Conservation (phyloP, 2,113 vertebrate species). For the Rissa tridactyla region DNA sequence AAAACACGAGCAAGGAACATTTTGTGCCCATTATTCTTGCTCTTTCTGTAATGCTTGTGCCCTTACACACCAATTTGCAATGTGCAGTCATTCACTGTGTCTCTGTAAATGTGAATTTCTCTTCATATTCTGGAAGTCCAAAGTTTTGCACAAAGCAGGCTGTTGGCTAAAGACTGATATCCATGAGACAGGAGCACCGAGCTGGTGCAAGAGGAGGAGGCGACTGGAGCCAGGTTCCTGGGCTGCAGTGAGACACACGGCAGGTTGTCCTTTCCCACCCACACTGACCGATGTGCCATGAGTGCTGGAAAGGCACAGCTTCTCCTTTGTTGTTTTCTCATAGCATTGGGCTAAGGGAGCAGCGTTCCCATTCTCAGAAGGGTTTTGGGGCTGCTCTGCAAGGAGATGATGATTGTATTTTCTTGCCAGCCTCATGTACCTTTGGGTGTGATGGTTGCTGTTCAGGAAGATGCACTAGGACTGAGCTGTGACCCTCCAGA, state of each 20-base stretch:
- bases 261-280: neutral
- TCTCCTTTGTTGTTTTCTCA: neutral
- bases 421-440: neutral
- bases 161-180: neutral
- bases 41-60: neutral
- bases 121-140: neutral
- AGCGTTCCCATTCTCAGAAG: neutral
- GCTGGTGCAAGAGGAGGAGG: neutral
- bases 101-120: neutral
- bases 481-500: neutral
- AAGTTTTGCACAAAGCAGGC: neutral
- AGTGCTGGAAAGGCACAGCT: neutral
- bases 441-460: neutral
- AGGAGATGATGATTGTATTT: neutral
- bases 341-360: neutral
- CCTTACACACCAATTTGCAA: constrained; percentile 10
- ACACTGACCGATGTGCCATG: neutral
- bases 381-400: neutral
- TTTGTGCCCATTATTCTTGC: neutral
- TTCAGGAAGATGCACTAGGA: neutral
- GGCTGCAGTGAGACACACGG: fast-evolving
- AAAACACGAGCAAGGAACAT: neutral
- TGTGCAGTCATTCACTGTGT: neutral
- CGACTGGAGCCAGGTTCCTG: neutral
- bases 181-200: neutral